Evolutionary conservation across 2,888 invertebrate species (phyloP), one percentile per base, ranked within the genome.

Genomic region (Diadromus collaris): DNA sequence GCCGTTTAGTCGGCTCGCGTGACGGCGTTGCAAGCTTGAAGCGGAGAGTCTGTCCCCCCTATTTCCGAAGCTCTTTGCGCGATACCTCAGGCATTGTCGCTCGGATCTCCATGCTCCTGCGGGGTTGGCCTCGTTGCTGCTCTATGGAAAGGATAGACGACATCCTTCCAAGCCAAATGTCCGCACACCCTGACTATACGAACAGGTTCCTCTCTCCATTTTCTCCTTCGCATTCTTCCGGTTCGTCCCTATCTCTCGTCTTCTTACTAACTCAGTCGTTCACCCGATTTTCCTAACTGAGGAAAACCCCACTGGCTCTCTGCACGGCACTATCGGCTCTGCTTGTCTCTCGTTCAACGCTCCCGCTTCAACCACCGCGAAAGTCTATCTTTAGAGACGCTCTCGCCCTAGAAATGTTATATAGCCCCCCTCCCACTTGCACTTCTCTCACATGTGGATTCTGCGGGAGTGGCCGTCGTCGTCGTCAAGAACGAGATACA

Each of bases 321-420:
- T 64, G 27, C 32, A 38, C 21, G 24, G 6, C 44, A 27, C 34
- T 56, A 51, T 38, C 44, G 21, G 19, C 24, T 13, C 24, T 24
- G 34, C 48, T 68, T 32, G 10, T 56, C 46, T 71, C 60, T 24
- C 54, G 60, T 46, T 51, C 27, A n/a, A 19, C 41, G 44, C 19
- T 27, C 44, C 24, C 38, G 34, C 16, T 64, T 63, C 38, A 2
- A 56, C 29, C 68, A 54, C 16, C 27, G 58, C 65, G 51, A 67
- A 56, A 51, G 58, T 65, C 69, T 76, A 79, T 76, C 73, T 76
- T 79, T 73, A 76, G 72, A 41, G 70, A 58, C 13, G 67, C 65
- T 44, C 27, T 73, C 69, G 73, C 76, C 54, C 76, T 41, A 73
- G 69, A 79, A 79, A 79, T 76, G 76, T 79, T 76, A 73, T 67